Conservation (phyloP, 1,140 invertebrate genomes). For the Aphaenogaster floridana region DNA sequence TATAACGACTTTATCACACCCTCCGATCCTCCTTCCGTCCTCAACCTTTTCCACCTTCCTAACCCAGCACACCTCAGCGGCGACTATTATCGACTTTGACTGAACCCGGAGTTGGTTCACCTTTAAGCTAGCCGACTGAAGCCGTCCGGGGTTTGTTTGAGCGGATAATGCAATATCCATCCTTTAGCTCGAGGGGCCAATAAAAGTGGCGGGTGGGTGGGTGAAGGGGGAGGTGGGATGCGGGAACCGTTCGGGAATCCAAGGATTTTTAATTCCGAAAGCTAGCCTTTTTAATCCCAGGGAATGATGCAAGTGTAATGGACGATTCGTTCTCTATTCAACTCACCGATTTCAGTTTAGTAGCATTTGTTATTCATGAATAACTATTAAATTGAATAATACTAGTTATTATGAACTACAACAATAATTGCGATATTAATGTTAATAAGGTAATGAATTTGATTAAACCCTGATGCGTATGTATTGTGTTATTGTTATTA, state of each 20-base stretch:
- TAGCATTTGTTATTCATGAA: conserved; percentile 28
- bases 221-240: not conserved
- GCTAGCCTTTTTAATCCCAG: conserved; percentile 5
- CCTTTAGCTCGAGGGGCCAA: conserved; percentile 78
- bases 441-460: conserved; percentile 52
- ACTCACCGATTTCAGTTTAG: not conserved
- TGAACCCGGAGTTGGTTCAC: conserved; percentile 79
- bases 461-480: conserved; percentile 36
- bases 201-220: conserved; percentile 70
- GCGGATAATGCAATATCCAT: conserved; percentile 83
- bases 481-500: conserved; percentile 19
- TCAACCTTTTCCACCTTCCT: conserved; percentile 77
- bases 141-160: conserved; percentile 79
- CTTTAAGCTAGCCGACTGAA: conserved; percentile 82
- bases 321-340: conserved; percentile 20
- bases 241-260: conserved; percentile 65
- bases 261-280: conserved; percentile 69
- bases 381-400: conserved; percentile 57
- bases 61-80: conserved; percentile 77
- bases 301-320: not conserved
- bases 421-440: conserved; percentile 47
- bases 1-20: conserved; percentile 85
- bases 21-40: conserved; percentile 71
- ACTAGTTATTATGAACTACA: conserved; percentile 23
- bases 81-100: conserved; percentile 84